phyloP scores from a whole-genome alignment of 2,797 vertebrate species.

The Melanotaenia boesemani region DNA sequence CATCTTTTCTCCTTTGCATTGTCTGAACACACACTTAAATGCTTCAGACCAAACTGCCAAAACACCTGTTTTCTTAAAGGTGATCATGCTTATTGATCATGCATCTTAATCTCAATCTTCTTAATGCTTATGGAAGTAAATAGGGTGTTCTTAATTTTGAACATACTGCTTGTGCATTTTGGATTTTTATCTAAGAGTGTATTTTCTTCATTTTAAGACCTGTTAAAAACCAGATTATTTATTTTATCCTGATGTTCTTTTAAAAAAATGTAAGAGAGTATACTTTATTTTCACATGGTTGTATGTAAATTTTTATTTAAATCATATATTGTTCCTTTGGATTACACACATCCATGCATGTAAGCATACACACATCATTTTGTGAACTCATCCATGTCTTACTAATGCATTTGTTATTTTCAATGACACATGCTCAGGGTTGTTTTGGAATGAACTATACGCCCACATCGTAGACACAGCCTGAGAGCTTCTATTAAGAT shows the following conservation, averaged over 20 bases:
- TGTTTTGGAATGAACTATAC: constrained; percentile 40
- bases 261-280: background rate
- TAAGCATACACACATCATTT: constrained; percentile 1
- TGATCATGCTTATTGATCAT: background rate
- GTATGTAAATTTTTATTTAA: constrained; percentile 26
- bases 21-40: background rate
- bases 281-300: background rate
- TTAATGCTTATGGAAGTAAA: background rate
- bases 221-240: background rate
- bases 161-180: background rate
- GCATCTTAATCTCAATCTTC: background rate
- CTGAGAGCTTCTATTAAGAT: constrained; percentile 51
- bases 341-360: background rate
- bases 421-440: constrained; percentile 23
- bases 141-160: background rate
- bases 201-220: background rate
- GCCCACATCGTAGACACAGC: constrained; percentile 30
- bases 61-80: background rate
- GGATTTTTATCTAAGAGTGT: background rate
- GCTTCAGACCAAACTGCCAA: background rate
- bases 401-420: constrained; percentile 44
- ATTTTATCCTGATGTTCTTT: background rate
- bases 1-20: background rate
- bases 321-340: constrained; percentile 4
- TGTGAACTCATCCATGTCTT: constrained; percentile 27